These are phyloP conservation scores for Lerista edwardsae DNA, from an alignment of 2,797 vertebrate genomes.

Conservation along the genomic window DNA sequence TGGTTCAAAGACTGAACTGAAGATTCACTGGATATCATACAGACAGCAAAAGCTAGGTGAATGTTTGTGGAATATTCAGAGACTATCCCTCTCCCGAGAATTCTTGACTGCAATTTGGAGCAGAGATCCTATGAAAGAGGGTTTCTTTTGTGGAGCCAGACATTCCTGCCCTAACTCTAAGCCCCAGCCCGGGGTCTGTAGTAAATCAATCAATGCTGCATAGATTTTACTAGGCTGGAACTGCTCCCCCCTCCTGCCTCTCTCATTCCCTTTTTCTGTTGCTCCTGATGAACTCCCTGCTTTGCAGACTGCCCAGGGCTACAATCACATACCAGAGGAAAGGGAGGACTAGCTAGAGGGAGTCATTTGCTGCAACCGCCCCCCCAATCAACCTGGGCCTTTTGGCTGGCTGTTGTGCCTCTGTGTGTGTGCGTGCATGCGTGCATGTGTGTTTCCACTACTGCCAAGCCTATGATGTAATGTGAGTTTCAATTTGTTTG, in stretches of 20 bases:
- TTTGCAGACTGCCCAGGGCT: background rate
- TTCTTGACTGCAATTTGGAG: background rate
- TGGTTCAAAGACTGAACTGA: background rate
- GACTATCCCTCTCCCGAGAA: background rate
- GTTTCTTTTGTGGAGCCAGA: background rate
- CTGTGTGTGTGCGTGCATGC: fast-evolving
- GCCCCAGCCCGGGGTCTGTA: background rate
- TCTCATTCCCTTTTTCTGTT: background rate
- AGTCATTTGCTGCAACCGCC: background rate
- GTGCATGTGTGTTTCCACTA: background rate
- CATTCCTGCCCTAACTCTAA: background rate
- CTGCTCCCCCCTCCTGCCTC: background rate
- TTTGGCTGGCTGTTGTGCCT: too few species aligned
- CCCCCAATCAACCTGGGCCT: background rate
- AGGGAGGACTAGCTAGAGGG: background rate
- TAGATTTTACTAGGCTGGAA: background rate
- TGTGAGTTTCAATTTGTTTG: fast-evolving
- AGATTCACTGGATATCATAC: background rate
- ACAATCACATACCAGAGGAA: too few species aligned
- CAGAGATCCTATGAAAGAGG: too few species aligned
- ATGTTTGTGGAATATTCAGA: background rate
- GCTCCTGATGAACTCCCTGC: background rate
- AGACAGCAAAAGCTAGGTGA: background rate
- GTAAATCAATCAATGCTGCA: background rate
- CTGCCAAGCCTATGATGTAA: too few species aligned